These are phyloP conservation scores for Hipparchia semele DNA, from an alignment of 2,888 invertebrate species.

Conservation along the genomic window DNA sequence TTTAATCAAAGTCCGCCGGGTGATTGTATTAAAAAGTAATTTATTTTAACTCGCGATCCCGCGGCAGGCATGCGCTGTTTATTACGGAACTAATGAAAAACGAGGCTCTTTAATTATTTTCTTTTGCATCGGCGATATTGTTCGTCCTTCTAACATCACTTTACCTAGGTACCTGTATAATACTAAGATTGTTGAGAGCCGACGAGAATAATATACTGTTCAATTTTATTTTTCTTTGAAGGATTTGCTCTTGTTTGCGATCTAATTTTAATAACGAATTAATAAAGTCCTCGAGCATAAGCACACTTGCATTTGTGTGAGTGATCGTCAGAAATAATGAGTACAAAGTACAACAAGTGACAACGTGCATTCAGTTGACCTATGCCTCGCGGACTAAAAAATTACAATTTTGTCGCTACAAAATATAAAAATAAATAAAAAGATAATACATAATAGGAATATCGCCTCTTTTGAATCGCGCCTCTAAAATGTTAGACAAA, in stretches of 20 bases:
- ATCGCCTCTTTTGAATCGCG: no score
- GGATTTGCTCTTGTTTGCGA: background rate
- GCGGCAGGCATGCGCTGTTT: constrained; percentile 68
- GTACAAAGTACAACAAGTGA: no score
- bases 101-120: constrained; percentile 79
- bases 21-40: constrained; percentile 79
- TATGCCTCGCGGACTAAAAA: no score
- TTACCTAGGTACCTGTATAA: background rate
- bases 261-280: background rate
- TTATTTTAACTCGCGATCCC: constrained; percentile 67
- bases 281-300: no score
- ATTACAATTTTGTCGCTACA: no score
- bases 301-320: no score
- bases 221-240: background rate
- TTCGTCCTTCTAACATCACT: constrained; percentile 34
- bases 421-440: no score
- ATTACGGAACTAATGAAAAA: constrained; percentile 81
- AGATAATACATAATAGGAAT: no score
- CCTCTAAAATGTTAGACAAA: no score
- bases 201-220: no score
- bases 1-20: constrained; percentile 61
- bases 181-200: background rate
- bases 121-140: constrained; percentile 44
- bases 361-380: no score
- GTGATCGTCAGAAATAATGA: no score